Conservation (phyloP, 2,888 invertebrate genomes). For the Gandaritis pyraliata region DNA sequence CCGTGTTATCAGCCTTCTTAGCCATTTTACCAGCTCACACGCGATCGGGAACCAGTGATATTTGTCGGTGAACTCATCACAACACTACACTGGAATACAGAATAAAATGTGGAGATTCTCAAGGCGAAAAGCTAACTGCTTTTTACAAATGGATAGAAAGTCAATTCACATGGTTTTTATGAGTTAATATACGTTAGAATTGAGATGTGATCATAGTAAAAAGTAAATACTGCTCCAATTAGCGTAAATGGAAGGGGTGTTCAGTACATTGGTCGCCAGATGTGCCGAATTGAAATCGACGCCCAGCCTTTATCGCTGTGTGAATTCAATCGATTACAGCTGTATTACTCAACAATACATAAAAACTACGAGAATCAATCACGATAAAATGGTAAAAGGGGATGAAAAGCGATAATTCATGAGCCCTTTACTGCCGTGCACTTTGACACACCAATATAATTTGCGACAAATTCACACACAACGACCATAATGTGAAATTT, state of each 20-base stretch:
- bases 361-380: conserved; percentile 25
- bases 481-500: conserved; percentile 19
- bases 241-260: conserved; percentile 59
- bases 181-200: background rate
- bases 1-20: conserved; percentile 87
- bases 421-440: conserved; percentile 66
- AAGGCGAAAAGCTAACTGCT: background rate
- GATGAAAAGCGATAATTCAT: conserved; percentile 64
- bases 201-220: conserved; percentile 18
- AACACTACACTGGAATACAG: conserved; percentile 56
- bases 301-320: conserved; percentile 48
- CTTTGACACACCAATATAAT: conserved; percentile 74
- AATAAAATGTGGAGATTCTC: conserved; percentile 41
- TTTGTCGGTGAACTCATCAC: conserved; percentile 73
- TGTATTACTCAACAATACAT: conserved; percentile 11
- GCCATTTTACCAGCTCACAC: conserved; percentile 85
- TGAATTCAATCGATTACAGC: conserved; percentile 7
- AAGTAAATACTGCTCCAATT: conserved; percentile 54
- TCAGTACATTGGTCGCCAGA: conserved; percentile 59
- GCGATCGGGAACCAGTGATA: conserved; percentile 49
- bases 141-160: background rate
- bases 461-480: conserved; percentile 40
- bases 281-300: conserved; percentile 63
- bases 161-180: background rate
- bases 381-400: conserved; percentile 53